These are phyloP conservation scores for Mythimna impura DNA, from an alignment of 2,888 invertebrate genomes.

Conservation along the genomic window DNA sequence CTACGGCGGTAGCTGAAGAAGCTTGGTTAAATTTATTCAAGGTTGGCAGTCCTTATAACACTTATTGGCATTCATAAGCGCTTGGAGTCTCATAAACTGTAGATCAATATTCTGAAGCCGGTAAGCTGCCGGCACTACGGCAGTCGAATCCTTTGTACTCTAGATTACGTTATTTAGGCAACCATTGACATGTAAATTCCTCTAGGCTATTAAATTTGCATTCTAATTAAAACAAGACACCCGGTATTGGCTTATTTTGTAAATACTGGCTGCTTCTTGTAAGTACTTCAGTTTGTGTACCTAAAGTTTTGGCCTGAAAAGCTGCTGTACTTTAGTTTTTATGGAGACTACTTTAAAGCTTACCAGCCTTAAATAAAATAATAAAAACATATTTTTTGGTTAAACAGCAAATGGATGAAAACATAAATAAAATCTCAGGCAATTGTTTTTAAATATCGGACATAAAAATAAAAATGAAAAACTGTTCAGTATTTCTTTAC, in stretches of 20 bases:
- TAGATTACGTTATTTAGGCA: conserved; percentile 85
- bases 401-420: neutral
- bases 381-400: neutral
- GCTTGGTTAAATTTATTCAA: conserved; percentile 52
- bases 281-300: conserved; percentile 73
- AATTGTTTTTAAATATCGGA: neutral
- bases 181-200: conserved; percentile 90
- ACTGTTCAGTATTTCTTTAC: too few relatives aligned
- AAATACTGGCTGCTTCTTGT: conserved; percentile 65
- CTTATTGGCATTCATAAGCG: conserved; percentile 78
- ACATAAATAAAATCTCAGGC: neutral
- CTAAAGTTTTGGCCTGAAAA: conserved; percentile 51
- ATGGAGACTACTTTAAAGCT: conserved; percentile 10
- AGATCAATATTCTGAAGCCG: conserved; percentile 79
- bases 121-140: conserved; percentile 71
- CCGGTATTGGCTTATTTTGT: conserved; percentile 76
- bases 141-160: conserved; percentile 82
- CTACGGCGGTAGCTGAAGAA: conserved; percentile 34
- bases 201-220: conserved; percentile 89
- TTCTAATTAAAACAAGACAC: conserved; percentile 87
- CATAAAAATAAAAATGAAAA: too few relatives aligned
- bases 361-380: conserved; percentile 18
- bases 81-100: conserved; percentile 74
- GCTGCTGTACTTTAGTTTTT: conserved; percentile 28
- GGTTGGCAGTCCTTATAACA: conserved; percentile 50